Base-by-base conservation (phyloP, 2,797 vertebrate species). In the Distichodus sexfasciatus region DNA sequence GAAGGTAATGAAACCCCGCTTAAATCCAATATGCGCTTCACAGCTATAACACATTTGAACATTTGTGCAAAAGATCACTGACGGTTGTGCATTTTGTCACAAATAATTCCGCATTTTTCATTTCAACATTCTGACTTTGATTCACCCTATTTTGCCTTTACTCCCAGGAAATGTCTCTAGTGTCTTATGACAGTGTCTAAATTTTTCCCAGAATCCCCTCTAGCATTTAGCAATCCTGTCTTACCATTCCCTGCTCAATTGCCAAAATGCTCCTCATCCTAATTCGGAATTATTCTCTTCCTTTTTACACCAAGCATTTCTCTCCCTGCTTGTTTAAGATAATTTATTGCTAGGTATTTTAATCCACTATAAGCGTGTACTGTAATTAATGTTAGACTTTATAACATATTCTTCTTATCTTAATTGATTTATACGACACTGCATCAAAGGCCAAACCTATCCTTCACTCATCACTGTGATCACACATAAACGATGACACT, bases 331-430 rank as follows among this genome's bases (percentile, higher is more conserved):
- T 41, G 41, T 48, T 40, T n/a, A n/a, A n/a, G n/a, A n/a, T n/a
- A n/a, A 41, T n/a, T 59, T 28, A n/a, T 4, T 0, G 6, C 26
- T 19, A 40, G 17, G 40, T 47, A 21, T 50, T 4, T 17, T 36
- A 28, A 15, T 36, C 28, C 15, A 17, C 33, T 9, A 53, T 31
- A 43, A 23, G 6, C 26, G 62, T 66, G 66, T 41, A 43, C 46
- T 21, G 38, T 58, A 38, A 26, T 47, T 53, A 48, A 78, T 83
- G 80, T 44, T 82, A 83, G 76, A 83, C 77, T 80, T 86, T 67
- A 82, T 71, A 76, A 86, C 81, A 87, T 84, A 85, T 87, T 89
- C 86, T 84, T 78, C 60, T 81, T 82, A 72, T 68, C 77, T 74
- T 73, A 85, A 76, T 84, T 87, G 81, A 85, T 82, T 85, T 83